Evolutionary conservation across 2,888 invertebrate species (phyloP).

Genomic region (Dicycla oo): DNA sequence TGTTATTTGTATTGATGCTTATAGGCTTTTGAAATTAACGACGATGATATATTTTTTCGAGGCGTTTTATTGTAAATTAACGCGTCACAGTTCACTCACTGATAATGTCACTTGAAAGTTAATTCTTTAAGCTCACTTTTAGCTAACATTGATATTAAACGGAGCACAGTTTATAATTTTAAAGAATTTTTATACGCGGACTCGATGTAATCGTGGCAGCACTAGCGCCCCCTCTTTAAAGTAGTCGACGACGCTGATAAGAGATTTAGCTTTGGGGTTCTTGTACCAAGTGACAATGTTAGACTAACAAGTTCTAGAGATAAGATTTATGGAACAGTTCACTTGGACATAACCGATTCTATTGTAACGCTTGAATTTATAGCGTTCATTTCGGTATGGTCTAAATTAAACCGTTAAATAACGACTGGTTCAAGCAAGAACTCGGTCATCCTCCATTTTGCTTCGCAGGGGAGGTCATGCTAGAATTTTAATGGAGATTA

Average conservation of each 20-base stretch:
- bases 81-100: no score
- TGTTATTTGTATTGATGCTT: no score
- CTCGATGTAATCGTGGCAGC: slow-evolving; percentile 21
- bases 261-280: slow-evolving; percentile 45
- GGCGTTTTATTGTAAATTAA: no score
- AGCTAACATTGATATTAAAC: no score
- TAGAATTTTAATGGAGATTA: background rate
- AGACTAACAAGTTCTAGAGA: slow-evolving; percentile 47
- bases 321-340: slow-evolving; percentile 52
- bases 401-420: background rate
- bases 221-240: no score
- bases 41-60: no score
- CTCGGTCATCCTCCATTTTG: background rate
- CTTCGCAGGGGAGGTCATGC: background rate
- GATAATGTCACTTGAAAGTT: no score
- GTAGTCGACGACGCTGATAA: slow-evolving; percentile 47
- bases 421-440: background rate
- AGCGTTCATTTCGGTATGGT: slow-evolving; percentile 8
- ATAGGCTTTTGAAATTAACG: no score
- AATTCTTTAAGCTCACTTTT: no score
- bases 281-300: slow-evolving; percentile 61
- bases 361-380: slow-evolving; percentile 57
- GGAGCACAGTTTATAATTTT: no score
- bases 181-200: no score
- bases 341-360: slow-evolving; percentile 34